Percentiles rank a stretch among this genome's conserved stretches.
These are phyloP conservation scores for Callopanchax toddi DNA, from an alignment of 2,113 vertebrate species.

Conservation along the genomic window DNA sequence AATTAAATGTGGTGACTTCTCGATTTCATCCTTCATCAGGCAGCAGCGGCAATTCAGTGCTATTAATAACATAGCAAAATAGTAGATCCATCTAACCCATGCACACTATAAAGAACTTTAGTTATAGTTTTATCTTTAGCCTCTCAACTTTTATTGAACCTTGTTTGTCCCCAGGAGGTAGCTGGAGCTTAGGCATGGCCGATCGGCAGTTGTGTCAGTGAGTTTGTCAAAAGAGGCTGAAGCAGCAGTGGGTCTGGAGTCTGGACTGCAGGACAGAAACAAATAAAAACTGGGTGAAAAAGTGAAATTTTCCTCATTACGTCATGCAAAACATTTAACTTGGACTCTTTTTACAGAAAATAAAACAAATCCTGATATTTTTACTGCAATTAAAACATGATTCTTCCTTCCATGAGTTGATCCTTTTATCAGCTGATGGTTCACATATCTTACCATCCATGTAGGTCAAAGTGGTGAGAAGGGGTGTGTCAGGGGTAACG, in stretches of 20 bases:
- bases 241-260: slow-evolving; percentile 72
- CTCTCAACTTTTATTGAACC: slow-evolving; percentile 1
- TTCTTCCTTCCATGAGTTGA: background rate
- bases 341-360: background rate
- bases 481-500: slow-evolving; percentile 86
- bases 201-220: slow-evolving; percentile 74
- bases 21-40: background rate
- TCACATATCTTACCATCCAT: slow-evolving; percentile 88
- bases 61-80: slow-evolving; percentile 2
- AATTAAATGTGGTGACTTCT: slow-evolving; percentile 16
- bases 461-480: slow-evolving; percentile 90
- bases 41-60: slow-evolving; percentile 24
- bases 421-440: background rate
- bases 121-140: background rate
- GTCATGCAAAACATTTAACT: background rate
- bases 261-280: slow-evolving; percentile 61
- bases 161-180: background rate
- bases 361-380: background rate
- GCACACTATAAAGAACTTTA: background rate
- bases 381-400: background rate
- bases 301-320: no score
- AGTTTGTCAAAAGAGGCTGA: slow-evolving; percentile 75
- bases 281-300: background rate
- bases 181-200: slow-evolving; percentile 68
- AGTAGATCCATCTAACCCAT: slow-evolving; percentile 18